Evolutionary conservation across 2,888 invertebrate genomes (phyloP).

Genomic region (Epirrhoe tristata): DNA sequence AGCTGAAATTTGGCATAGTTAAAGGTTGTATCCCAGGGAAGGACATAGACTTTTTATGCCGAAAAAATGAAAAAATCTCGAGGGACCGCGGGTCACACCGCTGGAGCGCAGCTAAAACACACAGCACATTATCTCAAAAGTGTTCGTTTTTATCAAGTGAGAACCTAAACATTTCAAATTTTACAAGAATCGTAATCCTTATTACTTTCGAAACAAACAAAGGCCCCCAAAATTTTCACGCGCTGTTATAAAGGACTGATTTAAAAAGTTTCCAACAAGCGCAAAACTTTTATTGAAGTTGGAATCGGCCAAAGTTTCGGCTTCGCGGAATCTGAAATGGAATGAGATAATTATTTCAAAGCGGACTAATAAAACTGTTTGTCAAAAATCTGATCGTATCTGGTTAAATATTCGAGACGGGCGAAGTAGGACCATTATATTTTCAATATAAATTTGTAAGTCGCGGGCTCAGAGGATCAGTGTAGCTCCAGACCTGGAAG

Average conservation of each 20-base stretch:
- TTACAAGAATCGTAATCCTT: constrained; percentile 20
- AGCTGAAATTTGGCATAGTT: no score
- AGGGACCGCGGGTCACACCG: no score
- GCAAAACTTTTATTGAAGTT: constrained; percentile 46
- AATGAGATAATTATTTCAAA: constrained; percentile 47
- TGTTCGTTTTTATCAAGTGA: neutral
- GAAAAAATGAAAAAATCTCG: no score
- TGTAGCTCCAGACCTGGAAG: no score
- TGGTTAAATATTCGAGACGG: neutral
- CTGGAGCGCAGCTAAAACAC: no score
- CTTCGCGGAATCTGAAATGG: constrained; percentile 44
- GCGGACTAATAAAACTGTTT: constrained; percentile 40
- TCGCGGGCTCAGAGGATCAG: neutral
- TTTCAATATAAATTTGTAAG: neutral
- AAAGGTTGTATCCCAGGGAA: no score
- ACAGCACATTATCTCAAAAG: neutral
- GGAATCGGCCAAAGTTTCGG: constrained; percentile 43
- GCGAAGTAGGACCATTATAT: neutral
- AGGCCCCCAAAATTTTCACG: constrained; percentile 27
- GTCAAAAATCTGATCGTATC: constrained; percentile 25
- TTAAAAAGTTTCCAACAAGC: constrained; percentile 46
- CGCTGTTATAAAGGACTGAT: constrained; percentile 40
- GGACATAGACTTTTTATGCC: no score
- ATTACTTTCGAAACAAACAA: constrained; percentile 30
- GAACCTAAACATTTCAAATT: neutral